These are phyloP conservation scores for Aphaenogaster rudis DNA, from an alignment of 1,140 invertebrate genomes.

Conservation along the genomic window DNA sequence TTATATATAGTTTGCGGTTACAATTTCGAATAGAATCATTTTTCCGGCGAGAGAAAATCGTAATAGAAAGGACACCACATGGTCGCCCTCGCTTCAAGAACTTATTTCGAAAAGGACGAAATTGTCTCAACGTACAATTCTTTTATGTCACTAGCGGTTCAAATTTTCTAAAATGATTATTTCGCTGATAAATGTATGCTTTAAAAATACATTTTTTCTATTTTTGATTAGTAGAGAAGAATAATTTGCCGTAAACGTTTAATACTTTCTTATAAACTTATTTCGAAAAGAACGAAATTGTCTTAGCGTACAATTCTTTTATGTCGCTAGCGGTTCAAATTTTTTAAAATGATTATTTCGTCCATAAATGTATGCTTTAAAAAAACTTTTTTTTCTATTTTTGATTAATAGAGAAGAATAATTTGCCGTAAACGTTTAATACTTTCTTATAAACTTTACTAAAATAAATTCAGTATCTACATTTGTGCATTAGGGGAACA, in stretches of 20 bases:
- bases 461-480: background rate
- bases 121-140: constrained; percentile 16
- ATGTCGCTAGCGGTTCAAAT: background rate
- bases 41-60: constrained; percentile 18
- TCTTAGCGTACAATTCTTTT: background rate
- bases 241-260: background rate
- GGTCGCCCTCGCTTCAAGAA: background rate
- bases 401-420: background rate
- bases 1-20: constrained; percentile 17
- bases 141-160: background rate
- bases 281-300: background rate
- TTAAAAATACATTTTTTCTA: background rate
- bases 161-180: background rate
- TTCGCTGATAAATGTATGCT: background rate
- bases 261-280: background rate
- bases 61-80: background rate
- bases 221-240: background rate
- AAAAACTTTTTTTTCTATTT: background rate
- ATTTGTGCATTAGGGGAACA: background rate
- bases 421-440: background rate
- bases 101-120: background rate
- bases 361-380: background rate
- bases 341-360: background rate
- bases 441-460: background rate
- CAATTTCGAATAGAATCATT: constrained; percentile 11